These are phyloP conservation scores for Apamea monoglypha DNA, from an alignment of 2,888 invertebrate species.

Conservation along the genomic window DNA sequence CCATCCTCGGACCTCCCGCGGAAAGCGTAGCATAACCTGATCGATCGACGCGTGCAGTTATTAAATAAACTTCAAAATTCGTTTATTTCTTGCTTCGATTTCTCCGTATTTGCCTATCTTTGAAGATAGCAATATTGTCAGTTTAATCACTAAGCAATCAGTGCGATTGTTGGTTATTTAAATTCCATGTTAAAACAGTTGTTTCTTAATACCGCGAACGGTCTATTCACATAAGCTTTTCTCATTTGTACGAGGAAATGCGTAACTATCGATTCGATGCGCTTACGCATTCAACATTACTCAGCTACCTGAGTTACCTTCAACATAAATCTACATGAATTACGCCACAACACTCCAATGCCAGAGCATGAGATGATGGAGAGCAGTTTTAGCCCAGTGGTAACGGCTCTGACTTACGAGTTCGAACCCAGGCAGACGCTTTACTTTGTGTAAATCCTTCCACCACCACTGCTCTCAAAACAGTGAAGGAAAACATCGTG, in stretches of 20 bases:
- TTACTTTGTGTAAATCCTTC: not conserved
- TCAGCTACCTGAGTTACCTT: slow-evolving; percentile 16
- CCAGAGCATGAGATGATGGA: not conserved
- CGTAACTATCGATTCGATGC: slow-evolving; percentile 48
- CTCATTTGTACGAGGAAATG: slow-evolving; percentile 41
- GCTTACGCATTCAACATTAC: slow-evolving; percentile 18
- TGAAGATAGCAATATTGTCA: slow-evolving; percentile 19
- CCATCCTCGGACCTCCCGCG: not conserved
- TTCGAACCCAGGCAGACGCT: not conserved
- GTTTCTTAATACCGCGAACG: slow-evolving; percentile 3
- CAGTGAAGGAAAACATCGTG: not conserved
- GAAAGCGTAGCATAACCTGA: not conserved
- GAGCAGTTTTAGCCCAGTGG: not conserved
- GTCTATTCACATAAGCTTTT: slow-evolving; percentile 10
- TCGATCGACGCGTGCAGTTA: not conserved
- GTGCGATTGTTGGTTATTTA: not conserved
- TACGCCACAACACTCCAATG: not conserved
- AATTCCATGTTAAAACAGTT: not conserved
- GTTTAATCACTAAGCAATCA: slow-evolving; percentile 22
- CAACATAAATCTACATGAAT: slow-evolving; percentile 3
- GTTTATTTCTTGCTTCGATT: slow-evolving; percentile 9
- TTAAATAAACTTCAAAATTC: not conserved
- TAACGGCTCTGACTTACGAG: not conserved
- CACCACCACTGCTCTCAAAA: not conserved
- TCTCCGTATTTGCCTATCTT: slow-evolving; percentile 29